Evolutionary conservation across 2,888 invertebrate genomes (phyloP), one percentile per base, ranked within the genome.

Genomic region (Pecten maximus): DNA sequence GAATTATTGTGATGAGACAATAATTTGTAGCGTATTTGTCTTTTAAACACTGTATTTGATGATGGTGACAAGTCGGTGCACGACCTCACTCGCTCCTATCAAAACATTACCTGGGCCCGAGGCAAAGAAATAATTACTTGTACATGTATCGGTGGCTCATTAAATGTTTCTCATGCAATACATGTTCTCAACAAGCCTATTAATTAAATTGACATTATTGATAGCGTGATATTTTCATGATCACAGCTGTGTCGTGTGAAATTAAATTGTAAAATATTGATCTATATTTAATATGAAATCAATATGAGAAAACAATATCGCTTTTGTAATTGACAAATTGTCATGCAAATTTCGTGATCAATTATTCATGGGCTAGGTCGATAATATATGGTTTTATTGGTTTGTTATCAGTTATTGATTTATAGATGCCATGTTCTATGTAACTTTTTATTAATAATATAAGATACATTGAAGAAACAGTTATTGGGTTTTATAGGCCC

Each of bases 41-140:
- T 74, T 8, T 2, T 35, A 74, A 74, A 74, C 74, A 74, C 74
- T 35, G 28, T 8, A 74, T 74, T 74, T 74, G 28, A 8, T 74
- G 74, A 1, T 35, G 74, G 74, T 74, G 74, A 74, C 74, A 74
- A 74, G 74, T 74, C 74, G 74, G 74, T 74, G 74, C 74, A 74
- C 74, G 74, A 74, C 74, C 74, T 28, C 35, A 60, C 12, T n/a
- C n/a, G n/a, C 54, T 54, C 54, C 74, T 74, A 35, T 74, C 74
- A 74, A 74, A 74, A 74, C 74, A 74, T 74, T 74, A 74, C 74
- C 74, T 74, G 74, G 15, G 74, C 28, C 74, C 6, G 74, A 35
- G 28, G 74, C 28, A 10, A 28, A 10, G 74, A 28, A 35, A 8
- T 74, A 74, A 74, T 74, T 74, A 74, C 35, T 4, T 10, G 12